Percentiles rank a stretch among this genome's conserved stretches.
These are phyloP conservation scores for Hypomesus transpacificus DNA, from an alignment of 2,113 vertebrate genomes.

Conservation along the genomic window DNA sequence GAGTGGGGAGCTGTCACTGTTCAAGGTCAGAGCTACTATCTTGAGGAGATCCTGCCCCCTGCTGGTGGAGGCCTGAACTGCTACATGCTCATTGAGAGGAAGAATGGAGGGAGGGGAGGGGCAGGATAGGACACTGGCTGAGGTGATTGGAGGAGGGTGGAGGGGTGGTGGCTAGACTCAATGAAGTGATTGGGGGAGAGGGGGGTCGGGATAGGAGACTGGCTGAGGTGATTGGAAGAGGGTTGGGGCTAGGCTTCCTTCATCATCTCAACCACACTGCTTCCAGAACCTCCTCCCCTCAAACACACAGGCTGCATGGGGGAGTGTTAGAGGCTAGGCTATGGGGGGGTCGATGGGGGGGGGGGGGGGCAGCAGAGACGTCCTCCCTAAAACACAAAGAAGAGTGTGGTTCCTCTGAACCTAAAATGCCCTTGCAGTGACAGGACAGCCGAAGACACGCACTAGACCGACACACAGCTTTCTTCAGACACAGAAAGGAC, in stretches of 20 bases:
- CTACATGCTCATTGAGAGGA: slow-evolving; percentile 48
- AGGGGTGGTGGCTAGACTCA: background rate
- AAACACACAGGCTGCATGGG: background rate
- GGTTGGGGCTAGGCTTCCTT: background rate
- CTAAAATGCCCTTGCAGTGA: slow-evolving; percentile 36
- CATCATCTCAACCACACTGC: no score
- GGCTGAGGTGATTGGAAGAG: background rate
- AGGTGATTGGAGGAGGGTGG: background rate
- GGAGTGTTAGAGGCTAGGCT: background rate
- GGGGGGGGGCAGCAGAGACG: slow-evolving; percentile 14
- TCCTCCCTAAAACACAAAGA: slow-evolving; percentile 29
- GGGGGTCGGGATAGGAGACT: background rate
- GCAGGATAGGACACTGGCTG: background rate
- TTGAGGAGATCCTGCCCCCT: slow-evolving; percentile 44
- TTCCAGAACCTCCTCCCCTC: no score
- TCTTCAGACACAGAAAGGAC: slow-evolving; percentile 47
- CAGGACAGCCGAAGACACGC: slow-evolving; percentile 31
- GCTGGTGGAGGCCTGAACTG: slow-evolving; percentile 49
- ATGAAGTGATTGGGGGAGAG: background rate
- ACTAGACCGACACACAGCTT: slow-evolving; percentile 51
- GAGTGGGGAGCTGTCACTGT: background rate
- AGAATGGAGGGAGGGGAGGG: slow-evolving; percentile 33
- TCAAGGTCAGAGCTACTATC: slow-evolving; percentile 35
- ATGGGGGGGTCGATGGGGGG: background rate
- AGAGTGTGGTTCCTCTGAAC: slow-evolving; percentile 34